Conservation (phyloP, 2,888 invertebrate species). For the Dioctria rufipes region DNA sequence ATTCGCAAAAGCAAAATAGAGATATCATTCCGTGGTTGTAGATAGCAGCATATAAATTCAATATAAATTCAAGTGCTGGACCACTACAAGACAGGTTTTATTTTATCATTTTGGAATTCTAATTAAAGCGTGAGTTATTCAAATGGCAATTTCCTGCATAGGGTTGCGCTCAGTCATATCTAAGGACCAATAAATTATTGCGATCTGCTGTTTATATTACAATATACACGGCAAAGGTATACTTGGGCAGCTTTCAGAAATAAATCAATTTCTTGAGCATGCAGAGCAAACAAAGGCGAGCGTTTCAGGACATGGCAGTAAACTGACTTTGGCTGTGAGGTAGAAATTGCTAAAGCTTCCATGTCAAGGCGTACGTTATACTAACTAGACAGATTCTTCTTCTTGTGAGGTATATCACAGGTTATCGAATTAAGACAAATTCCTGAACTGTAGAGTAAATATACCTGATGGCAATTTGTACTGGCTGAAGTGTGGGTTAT, state of each 20-base stretch:
- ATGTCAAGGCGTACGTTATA: too few species aligned
- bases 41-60: too few species aligned
- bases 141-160: constrained; percentile 28
- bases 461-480: too few species aligned
- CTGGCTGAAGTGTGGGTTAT: too few species aligned
- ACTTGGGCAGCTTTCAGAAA: constrained; percentile 11
- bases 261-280: constrained; percentile 9
- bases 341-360: too few species aligned
- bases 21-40: background rate
- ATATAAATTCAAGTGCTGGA: background rate
- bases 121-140: constrained; percentile 31
- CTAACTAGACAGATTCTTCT: too few species aligned
- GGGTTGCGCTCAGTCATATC: background rate
- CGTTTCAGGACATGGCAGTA: too few species aligned
- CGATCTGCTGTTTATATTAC: too few species aligned
- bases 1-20: background rate
- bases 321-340: too few species aligned
- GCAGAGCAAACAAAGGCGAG: background rate
- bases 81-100: background rate
- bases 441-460: too few species aligned
- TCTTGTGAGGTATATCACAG: too few species aligned
- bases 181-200: constrained; percentile 12
- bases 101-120: constrained; percentile 15
- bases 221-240: background rate
- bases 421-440: too few species aligned